Evolutionary conservation across 1,140 invertebrate genomes (phyloP), one percentile per base, ranked within the genome.

Genomic region (Nasonia giraulti): DNA sequence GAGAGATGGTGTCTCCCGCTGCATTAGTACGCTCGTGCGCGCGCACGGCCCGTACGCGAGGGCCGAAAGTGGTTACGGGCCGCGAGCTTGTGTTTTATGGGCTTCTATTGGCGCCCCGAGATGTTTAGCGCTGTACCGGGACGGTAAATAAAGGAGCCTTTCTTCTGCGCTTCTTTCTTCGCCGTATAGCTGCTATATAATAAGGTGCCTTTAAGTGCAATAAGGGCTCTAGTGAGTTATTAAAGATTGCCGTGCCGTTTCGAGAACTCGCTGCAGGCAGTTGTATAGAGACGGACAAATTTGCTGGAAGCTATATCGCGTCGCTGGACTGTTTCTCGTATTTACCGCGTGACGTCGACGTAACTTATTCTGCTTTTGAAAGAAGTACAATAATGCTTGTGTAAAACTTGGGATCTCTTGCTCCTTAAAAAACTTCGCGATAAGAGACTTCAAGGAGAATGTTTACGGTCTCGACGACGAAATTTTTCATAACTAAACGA

Each of bases 111-210:
- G 75, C 73, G 40, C 37, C 55, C 55, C 55, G 20, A 23, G 23
- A 55, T 50, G 62, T 40, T 71, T n/a, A 31, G n/a, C 17, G 33
- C 20, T 7, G 68, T 37, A 37, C 14, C 3, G 68, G 0, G n/a
- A 12, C 73, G 62, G 62, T 83, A 83, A 83, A 83, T 83, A 83
- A 78, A 83, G n/a, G 33, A 62, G 7, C 44, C 17, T 71, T 75
- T 14, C 12, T 73, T 50, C 47, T n/a, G n/a, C n/a, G n/a, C n/a
- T n/a, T n/a, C 17, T 71, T 75, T 14, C 12, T 73, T 50, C 47
- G 2, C 17, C 27, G 62, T n/a, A 37, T 37, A 37, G 33, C 33
- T 37, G 33, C 33, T n/a, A 27, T n/a, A 27, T 68, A 3, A 8
- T 11, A 20, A 11, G 69, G 33, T 73, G n/a, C 10, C 55, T 50